These are phyloP conservation scores for Xanthorhoe designata DNA, from an alignment of 2,888 invertebrate genomes.

Conservation along the genomic window DNA sequence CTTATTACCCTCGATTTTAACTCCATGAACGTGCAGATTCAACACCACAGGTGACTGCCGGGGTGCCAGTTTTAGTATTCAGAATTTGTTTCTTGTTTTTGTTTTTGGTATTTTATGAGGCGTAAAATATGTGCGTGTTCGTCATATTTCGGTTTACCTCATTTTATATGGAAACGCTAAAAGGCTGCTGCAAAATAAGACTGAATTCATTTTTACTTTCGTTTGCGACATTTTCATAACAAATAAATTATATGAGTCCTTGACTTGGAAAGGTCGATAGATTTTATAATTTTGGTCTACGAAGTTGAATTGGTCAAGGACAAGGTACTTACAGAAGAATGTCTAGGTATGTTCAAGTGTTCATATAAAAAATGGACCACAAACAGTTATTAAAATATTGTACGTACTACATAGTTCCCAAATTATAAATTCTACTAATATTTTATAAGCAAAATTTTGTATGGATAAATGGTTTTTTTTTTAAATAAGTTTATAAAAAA, in stretches of 20 bases:
- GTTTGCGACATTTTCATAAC: neutral
- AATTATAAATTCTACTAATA: no score
- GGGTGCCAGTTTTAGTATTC: slow-evolving; percentile 32
- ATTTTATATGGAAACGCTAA: slow-evolving; percentile 19
- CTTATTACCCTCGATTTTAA: neutral
- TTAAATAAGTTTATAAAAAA: no score
- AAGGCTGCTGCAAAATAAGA: slow-evolving; percentile 4
- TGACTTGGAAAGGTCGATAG: no score
- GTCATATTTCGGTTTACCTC: slow-evolving; percentile 25
- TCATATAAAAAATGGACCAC: no score
- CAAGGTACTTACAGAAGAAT: no score
- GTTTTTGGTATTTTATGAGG: slow-evolving; percentile 28
- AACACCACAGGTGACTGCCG: neutral
- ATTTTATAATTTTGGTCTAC: no score
- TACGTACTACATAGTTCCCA: no score
- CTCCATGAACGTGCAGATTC: neutral
- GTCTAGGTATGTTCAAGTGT: no score
- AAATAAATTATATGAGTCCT: neutral
- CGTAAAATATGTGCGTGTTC: slow-evolving; percentile 27
- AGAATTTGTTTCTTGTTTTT: slow-evolving; percentile 30
- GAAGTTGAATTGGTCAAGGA: no score
- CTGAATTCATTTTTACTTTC: slow-evolving; percentile 5
- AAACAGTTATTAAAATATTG: no score
- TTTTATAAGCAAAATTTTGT: no score
- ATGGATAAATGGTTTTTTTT: no score